Base-by-base conservation (phyloP, 2,888 invertebrate genomes). In the Cheilosia variabilis region DNA sequence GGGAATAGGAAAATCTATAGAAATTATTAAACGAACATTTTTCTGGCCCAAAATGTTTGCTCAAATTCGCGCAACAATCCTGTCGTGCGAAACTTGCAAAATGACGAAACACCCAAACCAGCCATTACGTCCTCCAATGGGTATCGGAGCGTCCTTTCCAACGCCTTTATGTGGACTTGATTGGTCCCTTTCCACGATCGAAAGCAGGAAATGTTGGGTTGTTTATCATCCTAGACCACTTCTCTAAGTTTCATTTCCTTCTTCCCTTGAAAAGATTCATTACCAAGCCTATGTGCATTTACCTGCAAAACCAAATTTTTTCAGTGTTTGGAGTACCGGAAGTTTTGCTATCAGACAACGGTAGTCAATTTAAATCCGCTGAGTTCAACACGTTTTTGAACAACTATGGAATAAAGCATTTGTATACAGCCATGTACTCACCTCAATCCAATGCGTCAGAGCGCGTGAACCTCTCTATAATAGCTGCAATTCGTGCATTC, bases 311-410 rank as follows among this genome's bases (percentile, higher is more conserved):
- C 1, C 58, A 45, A 5, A 27, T 86, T 1, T 83, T 82, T 17
- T 65, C 65, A 10, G 57, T 69, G 6, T 87, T 82, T 69, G 82
- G 87, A 17, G 76, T 83, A 1, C 78, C 87, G 3, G 87, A 87
- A n/a, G n/a, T n/a, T n/a, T n/a, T n/a, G n/a, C n/a, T n/a, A n/a
- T n/a, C n/a, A n/a, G n/a, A n/a, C n/a, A 37, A 87, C 45, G 82
- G 81, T n/a, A 37, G 58, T 7, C 81, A 87, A 65, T 87, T 87
- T 15, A 81, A 71, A 45, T 81, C 77, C 0, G 69, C 60, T 7
- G 43, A 52, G 4, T 78, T 87, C 57, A 47, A 65, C 19, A 62
- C 76, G 1, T 78, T 87, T 50, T 43, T 87, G 17, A 60, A 53
- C 2, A 37, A 34, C 1, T 87, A 63, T 50, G 87, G 81, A 0